Conservation (phyloP, 2,113 vertebrate species). For the Scopus umbretta region DNA sequence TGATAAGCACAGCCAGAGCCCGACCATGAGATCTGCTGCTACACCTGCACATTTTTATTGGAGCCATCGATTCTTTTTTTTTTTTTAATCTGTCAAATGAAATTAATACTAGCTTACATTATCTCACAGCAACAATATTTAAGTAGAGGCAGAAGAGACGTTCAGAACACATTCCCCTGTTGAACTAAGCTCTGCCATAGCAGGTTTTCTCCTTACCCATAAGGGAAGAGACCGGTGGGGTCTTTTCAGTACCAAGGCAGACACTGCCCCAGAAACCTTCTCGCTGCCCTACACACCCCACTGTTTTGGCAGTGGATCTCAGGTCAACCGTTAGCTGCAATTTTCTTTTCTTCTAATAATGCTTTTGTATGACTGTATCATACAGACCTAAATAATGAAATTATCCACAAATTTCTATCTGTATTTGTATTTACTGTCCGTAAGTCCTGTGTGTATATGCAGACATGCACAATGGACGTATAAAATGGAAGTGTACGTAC, state of each 20-base stretch:
- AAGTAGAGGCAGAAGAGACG: background rate
- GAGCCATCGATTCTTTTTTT: background rate
- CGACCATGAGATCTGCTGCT: background rate
- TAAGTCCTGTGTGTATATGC: accelerated
- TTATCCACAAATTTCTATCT: background rate
- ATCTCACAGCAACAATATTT: background rate
- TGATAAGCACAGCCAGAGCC: background rate
- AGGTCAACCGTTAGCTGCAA: accelerated
- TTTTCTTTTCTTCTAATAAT: background rate
- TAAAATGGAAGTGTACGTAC: accelerated
- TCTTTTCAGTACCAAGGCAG: background rate
- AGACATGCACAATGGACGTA: accelerated
- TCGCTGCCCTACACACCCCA: accelerated
- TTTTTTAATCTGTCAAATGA: background rate
- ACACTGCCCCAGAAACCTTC: too few relatives aligned
- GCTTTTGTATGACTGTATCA: accelerated
- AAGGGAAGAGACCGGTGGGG: background rate
- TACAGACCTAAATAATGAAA: background rate
- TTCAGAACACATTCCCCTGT: accelerated
- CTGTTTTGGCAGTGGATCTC: background rate
- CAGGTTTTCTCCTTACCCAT: background rate
- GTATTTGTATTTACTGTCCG: accelerated
- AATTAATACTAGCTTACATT: too few relatives aligned
- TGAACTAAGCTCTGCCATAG: background rate
- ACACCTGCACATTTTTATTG: accelerated